A percentile compares a stretch with the other conserved stretches of the same genome.
Conservation (phyloP, 2,888 invertebrate genomes). For the Eucriotettix oculatus region DNA sequence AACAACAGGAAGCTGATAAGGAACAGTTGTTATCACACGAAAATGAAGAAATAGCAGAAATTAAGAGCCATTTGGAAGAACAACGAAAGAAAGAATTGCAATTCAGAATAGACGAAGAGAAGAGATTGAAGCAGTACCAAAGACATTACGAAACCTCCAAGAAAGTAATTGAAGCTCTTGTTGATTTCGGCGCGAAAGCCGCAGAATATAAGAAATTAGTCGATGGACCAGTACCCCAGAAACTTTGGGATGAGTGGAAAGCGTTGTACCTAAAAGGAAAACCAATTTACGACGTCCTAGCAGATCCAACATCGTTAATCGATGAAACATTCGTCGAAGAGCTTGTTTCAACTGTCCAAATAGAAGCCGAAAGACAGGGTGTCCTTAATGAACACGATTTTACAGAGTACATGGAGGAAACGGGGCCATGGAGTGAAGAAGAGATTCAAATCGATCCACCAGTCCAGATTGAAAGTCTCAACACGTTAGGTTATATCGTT, state of each 20-base stretch:
- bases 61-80: conserved; percentile 6
- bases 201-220: conserved; percentile 30
- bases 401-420: conserved; percentile 34
- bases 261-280: conserved; percentile 35
- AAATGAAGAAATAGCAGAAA: neutral
- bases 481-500: conserved; percentile 34
- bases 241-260: conserved; percentile 38
- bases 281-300: conserved; percentile 34
- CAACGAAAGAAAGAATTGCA: conserved; percentile 28
- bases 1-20: conserved; percentile 25
- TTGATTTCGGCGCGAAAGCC: conserved; percentile 35
- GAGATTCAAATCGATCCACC: conserved; percentile 18
- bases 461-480: conserved; percentile 26
- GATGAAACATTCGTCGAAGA: conserved; percentile 23
- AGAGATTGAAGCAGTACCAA: conserved; percentile 30
- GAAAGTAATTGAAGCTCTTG: conserved; percentile 34
- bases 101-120: conserved; percentile 34
- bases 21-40: neutral
- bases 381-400: conserved; percentile 37
- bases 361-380: conserved; percentile 35
- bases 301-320: conserved; percentile 26
- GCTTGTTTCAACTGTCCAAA: conserved; percentile 28
- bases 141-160: conserved; percentile 31
- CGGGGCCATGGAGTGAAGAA: conserved; percentile 35
- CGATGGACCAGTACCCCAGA: conserved; percentile 27